Percentiles rank a stretch among this genome's conserved stretches.
These are phyloP conservation scores for Peromyscus eremicus DNA, from an alignment of 2,797 vertebrate species.

Conservation along the genomic window DNA sequence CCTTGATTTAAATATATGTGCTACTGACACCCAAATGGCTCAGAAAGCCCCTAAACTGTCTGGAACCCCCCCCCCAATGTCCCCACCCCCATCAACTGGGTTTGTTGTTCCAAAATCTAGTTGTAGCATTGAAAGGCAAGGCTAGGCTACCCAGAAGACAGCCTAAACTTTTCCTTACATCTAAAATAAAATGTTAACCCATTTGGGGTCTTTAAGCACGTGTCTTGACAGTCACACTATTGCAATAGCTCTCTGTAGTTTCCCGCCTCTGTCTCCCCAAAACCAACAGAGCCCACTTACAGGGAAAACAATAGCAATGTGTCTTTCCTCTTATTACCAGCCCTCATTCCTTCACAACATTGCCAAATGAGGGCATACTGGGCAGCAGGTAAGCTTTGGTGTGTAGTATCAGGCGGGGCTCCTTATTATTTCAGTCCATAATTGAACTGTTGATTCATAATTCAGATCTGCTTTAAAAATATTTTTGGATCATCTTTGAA, in stretches of 20 bases:
- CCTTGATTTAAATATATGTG: conserved; percentile 37
- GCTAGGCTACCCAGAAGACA: not conserved
- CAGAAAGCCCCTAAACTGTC: conserved; percentile 68
- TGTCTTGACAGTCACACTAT: too few relatives aligned
- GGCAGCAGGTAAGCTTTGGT: not conserved
- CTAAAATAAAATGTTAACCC: conserved; percentile 49
- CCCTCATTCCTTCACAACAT: not conserved
- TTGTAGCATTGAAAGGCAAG: not conserved
- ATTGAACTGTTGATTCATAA: conserved; percentile 83
- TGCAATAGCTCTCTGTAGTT: not conserved
- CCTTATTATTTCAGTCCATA: conserved; percentile 6
- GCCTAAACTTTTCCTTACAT: not conserved
- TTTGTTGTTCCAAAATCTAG: not conserved
- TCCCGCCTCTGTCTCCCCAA: too few relatives aligned
- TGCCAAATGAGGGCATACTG: not conserved
- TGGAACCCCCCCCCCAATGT: conserved; percentile 32
- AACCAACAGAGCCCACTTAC: not conserved
- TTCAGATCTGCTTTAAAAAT: conserved; percentile 86
- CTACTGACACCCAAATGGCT: not conserved
- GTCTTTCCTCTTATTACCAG: not conserved
- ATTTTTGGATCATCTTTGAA: conserved; percentile 83
- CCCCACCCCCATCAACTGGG: not conserved
- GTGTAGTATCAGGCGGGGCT: not conserved
- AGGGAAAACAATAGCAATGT: not conserved
- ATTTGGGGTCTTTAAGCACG: not conserved